Base-by-base conservation (phyloP, 2,888 invertebrate genomes). In the Gryllus longicercus region DNA sequence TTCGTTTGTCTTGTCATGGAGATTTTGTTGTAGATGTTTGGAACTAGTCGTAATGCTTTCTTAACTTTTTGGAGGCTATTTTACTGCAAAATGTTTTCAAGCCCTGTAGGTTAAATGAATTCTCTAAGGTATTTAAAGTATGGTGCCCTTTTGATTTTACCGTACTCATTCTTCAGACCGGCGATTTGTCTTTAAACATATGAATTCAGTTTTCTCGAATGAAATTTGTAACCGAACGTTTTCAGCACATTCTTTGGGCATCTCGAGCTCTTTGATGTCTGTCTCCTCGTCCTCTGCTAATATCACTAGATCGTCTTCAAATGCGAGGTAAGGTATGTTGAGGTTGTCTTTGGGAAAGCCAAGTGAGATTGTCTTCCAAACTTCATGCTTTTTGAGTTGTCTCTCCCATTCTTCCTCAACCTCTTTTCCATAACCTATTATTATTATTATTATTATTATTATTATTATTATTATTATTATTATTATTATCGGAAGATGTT, bases 131-230 rank as follows among this genome's bases (percentile, higher is more conserved):
- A 21, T 21, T 21, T 21, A 21, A 21, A 21, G 21, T 21, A 21
- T 21, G 21, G 21, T 21, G 1, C 21, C 21, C 21, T 21, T 21
- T 21, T 21, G 21, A 1, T 21, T 21, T 21, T 21, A 21, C 21
- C 21, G 21, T 21, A 21, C 21, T 75, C 76, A 12, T 76, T 79
- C 50, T 75, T 76, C 79, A 76, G 2, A 18, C 14, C 23, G 1
- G 10, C 21, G 14, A 75, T 74, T 76, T 38, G 12, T 75, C 25
- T 12, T 75, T 21, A 23, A 12, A 78, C 50, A 79, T 16, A 76
- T 23, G 49, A 49, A 79, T 74, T 80, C 50, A 74, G 75, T 74
- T 74, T 80, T 80, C 75, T 80, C 74, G 38, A 74, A 80, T 80
- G 78, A 80, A 21, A 21, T 21, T 21, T 21, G 21, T 21, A 21